Conservation (phyloP, 1,140 invertebrate genomes). For the Condylostylus longicornis region DNA sequence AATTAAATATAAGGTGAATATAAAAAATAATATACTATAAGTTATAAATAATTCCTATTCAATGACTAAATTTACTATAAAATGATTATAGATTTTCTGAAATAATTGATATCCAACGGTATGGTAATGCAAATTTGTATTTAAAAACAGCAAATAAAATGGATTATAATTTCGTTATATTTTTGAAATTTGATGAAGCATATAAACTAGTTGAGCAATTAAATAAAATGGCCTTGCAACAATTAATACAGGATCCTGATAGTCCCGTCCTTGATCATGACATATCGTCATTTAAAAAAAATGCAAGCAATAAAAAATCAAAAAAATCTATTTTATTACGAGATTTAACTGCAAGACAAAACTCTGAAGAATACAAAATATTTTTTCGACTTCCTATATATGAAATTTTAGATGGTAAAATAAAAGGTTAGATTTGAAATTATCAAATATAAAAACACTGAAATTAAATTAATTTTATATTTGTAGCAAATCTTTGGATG, state of each 20-base stretch:
- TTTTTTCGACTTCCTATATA: constrained; percentile 70
- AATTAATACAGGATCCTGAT: constrained; percentile 36
- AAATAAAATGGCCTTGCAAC: constrained; percentile 92
- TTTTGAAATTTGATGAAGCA: constrained; percentile 76
- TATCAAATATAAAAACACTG: not conserved
- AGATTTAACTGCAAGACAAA: constrained; percentile 84
- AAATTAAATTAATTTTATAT: not conserved
- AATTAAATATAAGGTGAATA: constrained; percentile 62
- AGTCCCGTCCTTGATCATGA: constrained; percentile 27
- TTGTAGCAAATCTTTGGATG: constrained; percentile 59
- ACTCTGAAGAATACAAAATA: constrained; percentile 72
- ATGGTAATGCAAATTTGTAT: constrained; percentile 24
- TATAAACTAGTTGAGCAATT: constrained; percentile 87
- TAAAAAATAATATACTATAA: not conserved
- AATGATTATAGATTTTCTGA: constrained; percentile 22
- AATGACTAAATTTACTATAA: too few relatives aligned
- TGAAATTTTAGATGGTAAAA: constrained; percentile 87
- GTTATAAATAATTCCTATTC: not conserved
- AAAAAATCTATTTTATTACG: constrained; percentile 80
- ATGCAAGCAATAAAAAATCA: constrained; percentile 62
- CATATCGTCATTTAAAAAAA: constrained; percentile 37
- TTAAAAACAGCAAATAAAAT: constrained; percentile 28
- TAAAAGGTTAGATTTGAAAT: constrained; percentile 45
- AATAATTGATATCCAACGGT: constrained; percentile 21
- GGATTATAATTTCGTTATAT: constrained; percentile 40